Conservation (phyloP, 2,888 invertebrate genomes). For the Drymonia ruficornis region DNA sequence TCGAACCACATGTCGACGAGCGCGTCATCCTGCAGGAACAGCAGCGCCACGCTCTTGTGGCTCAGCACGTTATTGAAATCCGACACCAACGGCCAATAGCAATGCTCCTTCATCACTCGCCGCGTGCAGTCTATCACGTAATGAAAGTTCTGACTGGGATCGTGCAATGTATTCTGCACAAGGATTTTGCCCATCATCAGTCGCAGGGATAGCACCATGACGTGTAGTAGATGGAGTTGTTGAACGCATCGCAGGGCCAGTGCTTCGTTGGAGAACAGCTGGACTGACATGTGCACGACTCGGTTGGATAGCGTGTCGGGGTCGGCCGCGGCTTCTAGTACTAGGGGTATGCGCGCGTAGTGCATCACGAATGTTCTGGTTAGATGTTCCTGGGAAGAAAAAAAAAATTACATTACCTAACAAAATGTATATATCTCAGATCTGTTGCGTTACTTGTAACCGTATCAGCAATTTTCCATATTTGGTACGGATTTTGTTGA, state of each 20-base stretch:
- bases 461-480: too few species aligned
- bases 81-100: conserved; percentile 98
- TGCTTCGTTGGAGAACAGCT: conserved; percentile 97
- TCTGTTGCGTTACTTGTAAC: too few species aligned
- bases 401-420: not conserved
- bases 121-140: conserved; percentile 96
- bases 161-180: conserved; percentile 93
- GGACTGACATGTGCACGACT: conserved; percentile 98
- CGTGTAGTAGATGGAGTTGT: conserved; percentile 94
- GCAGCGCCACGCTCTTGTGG: conserved; percentile 95
- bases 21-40: conserved; percentile 94
- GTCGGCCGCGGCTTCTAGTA: conserved; percentile 93
- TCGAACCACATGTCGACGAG: conserved; percentile 98
- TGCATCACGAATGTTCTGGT: conserved; percentile 98
- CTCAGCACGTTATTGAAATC: conserved; percentile 98
- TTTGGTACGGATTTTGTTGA: too few species aligned
- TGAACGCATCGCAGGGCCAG: conserved; percentile 96
- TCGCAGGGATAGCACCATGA: conserved; percentile 94
- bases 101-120: conserved; percentile 98
- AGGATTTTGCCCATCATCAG: conserved; percentile 97
- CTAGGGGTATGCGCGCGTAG: conserved; percentile 97
- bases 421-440: too few species aligned
- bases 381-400: conserved; percentile 89
- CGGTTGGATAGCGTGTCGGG: conserved; percentile 97
- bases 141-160: conserved; percentile 92